These are phyloP conservation scores for Pterostichus madidus DNA, from an alignment of 2,888 invertebrate species.

Conservation along the genomic window DNA sequence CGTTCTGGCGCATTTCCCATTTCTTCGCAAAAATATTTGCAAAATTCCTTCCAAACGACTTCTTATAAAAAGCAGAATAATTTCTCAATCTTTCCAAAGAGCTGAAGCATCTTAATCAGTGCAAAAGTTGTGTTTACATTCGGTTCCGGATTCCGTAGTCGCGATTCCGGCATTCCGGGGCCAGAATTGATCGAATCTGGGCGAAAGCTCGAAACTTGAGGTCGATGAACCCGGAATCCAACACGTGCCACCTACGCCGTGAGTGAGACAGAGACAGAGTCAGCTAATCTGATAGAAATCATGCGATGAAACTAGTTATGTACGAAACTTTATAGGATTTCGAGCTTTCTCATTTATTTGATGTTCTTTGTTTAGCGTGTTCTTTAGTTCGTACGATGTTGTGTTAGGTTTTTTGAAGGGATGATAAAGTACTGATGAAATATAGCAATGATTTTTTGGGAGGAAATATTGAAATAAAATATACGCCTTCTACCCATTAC, in stretches of 20 bases:
- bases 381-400: constrained; percentile 23
- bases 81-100: constrained; percentile 7
- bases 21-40: no score
- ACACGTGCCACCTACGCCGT: constrained; percentile 42
- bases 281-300: constrained; percentile 46
- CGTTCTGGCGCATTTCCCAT: no score
- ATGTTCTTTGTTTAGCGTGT: constrained; percentile 38
- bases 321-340: constrained; percentile 24
- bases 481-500: no score
- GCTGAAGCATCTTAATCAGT: constrained; percentile 47
- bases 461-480: no score
- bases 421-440: no score
- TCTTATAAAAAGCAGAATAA: no score
- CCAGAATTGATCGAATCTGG: constrained; percentile 31
- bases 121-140: constrained; percentile 54
- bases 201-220: constrained; percentile 50
- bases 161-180: constrained; percentile 12
- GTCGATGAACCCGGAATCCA: constrained; percentile 34
- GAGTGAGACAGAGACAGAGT: constrained; percentile 13
- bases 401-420: background rate
- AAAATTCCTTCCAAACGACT: no score
- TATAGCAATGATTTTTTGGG: no score
- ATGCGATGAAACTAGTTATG: constrained; percentile 31
- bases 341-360: constrained; percentile 25
- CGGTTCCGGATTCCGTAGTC: constrained; percentile 46